These are phyloP conservation scores for Oreochromis grahami DNA, from an alignment of 2,797 vertebrate genomes.

Conservation along the genomic window DNA sequence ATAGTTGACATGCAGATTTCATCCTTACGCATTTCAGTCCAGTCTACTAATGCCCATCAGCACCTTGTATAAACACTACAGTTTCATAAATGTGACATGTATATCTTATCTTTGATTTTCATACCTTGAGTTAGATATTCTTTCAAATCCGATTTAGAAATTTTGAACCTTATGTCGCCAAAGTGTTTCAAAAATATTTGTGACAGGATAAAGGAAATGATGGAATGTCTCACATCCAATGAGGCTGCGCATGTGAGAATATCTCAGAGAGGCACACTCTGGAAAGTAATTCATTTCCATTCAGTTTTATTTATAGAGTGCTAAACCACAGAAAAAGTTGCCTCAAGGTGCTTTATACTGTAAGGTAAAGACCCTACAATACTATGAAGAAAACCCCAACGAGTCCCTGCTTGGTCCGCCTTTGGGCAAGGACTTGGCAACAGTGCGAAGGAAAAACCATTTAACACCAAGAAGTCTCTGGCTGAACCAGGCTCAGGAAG, in stretches of 20 bases:
- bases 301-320: neutral
- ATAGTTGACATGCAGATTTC: neutral
- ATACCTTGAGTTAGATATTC: neutral
- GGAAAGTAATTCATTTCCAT: neutral
- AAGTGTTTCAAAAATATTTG: neutral
- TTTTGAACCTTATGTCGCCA: neutral
- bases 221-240: neutral
- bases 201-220: neutral
- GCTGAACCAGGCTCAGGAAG: neutral
- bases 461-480: neutral
- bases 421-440: neutral
- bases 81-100: neutral
- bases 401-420: neutral
- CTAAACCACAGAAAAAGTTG: neutral
- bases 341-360: neutral
- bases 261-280: neutral
- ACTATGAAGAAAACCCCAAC: neutral
- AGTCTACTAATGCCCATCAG: neutral
- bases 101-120: neutral
- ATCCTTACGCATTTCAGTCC: neutral
- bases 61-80: neutral
- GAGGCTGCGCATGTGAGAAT: neutral
- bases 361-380: neutral
- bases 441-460: neutral
- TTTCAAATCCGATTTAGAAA: neutral